Percentiles rank a stretch among this genome's conserved stretches.
phyloP scores from a whole-genome alignment of 1,140 invertebrate species.

The Tyrophagus putrescentiae region DNA sequence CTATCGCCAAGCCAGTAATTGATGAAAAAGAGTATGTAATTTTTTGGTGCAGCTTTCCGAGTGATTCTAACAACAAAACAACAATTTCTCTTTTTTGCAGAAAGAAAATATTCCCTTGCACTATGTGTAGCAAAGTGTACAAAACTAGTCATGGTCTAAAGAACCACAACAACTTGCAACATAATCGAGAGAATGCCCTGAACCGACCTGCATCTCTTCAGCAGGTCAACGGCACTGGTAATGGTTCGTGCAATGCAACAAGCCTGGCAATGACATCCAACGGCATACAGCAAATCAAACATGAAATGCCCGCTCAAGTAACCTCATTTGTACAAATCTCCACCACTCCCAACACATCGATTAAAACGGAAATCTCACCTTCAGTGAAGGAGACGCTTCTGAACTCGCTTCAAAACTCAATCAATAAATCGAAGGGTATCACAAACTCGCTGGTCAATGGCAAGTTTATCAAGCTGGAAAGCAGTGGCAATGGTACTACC shows the following conservation, averaged over 20 bases:
- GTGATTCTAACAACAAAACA: neutral
- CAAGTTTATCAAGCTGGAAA: neutral
- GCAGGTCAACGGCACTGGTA: neutral
- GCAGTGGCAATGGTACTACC: neutral
- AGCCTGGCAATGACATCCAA: neutral
- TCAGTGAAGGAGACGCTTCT: neutral
- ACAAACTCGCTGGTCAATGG: neutral
- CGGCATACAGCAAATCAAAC: neutral
- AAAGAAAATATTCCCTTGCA: slow-evolving; percentile 58
- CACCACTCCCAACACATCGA: neutral
- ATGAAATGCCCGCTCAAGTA: neutral
- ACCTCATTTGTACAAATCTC: slow-evolving; percentile 2
- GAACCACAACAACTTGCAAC: slow-evolving; percentile 40
- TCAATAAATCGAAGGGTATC: neutral
- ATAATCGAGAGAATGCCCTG: slow-evolving; percentile 17
- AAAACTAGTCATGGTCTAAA: slow-evolving; percentile 57
- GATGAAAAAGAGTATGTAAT: slow-evolving; percentile 7
- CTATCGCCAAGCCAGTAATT: neutral
- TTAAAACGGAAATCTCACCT: neutral
- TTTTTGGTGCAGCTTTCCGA: neutral
- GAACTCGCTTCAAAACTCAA: no score
- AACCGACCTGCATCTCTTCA: neutral
- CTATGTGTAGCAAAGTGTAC: slow-evolving; percentile 60
- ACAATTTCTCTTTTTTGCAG: slow-evolving; percentile 25
- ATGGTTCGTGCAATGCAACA: neutral